phyloP scores from a whole-genome alignment of 2,113 vertebrate genomes.

The chimpanzee (Pan troglodytes) region DNA sequence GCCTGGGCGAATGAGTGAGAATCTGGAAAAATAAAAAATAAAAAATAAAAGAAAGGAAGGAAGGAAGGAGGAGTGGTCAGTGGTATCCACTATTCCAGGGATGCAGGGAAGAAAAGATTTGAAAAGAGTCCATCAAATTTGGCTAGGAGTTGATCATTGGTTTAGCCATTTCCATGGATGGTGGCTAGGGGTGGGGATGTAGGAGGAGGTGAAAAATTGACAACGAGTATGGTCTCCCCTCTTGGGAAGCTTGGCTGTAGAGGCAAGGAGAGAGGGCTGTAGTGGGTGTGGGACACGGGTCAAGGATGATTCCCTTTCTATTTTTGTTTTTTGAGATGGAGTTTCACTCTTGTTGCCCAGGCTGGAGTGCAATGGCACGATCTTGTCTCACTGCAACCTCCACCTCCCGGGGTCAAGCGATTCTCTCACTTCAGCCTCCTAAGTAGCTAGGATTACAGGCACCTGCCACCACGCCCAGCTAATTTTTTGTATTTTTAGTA shows the following conservation, averaged over 20 bases:
- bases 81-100: background rate
- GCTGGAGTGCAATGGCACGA: background rate
- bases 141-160: background rate
- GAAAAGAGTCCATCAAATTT: background rate
- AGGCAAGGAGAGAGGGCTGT: background rate
- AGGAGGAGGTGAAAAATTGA: background rate
- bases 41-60: background rate
- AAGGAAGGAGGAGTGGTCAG: background rate
- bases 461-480: too few species aligned
- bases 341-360: background rate
- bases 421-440: too few species aligned
- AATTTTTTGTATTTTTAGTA: too few species aligned
- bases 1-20: too few species aligned
- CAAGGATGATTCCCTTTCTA: background rate
- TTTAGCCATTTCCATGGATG: background rate
- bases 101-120: background rate
- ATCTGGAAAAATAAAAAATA: background rate
- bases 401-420: too few species aligned
- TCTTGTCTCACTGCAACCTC: too few species aligned
- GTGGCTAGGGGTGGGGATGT: background rate
- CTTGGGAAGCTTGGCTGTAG: background rate
- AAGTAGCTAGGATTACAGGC: too few species aligned
- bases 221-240: background rate
- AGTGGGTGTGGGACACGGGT: background rate
- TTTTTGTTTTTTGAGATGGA: background rate